Conservation (phyloP, 1,140 invertebrate genomes). For the Lasaia peninsularis region DNA sequence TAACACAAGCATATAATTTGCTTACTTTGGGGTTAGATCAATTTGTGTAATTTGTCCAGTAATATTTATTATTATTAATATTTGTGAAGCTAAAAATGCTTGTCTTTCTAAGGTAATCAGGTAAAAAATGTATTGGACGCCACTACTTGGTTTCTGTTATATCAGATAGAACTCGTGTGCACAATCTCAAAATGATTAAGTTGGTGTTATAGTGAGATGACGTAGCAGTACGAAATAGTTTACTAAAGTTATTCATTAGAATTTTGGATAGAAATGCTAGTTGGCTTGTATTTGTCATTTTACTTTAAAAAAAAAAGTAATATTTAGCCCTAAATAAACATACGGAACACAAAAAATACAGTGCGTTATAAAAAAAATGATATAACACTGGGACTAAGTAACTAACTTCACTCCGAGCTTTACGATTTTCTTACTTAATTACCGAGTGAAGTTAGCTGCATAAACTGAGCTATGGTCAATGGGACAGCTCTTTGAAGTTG, state of each 20-base stretch:
- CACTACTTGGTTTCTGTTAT: background rate
- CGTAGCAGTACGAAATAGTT: slow-evolving; percentile 8
- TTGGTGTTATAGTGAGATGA: background rate
- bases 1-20: too few species aligned
- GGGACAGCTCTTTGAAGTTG: too few species aligned
- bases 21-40: too few species aligned
- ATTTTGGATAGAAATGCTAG: slow-evolving; percentile 7
- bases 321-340: background rate
- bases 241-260: slow-evolving; percentile 3
- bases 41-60: too few species aligned
- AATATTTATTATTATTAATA: too few species aligned
- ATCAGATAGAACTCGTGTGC: slow-evolving; percentile 4
- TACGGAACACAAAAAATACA: background rate
- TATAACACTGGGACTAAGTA: too few species aligned
- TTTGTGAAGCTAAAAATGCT: too few species aligned
- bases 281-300: slow-evolving; percentile 7
- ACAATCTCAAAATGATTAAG: slow-evolving; percentile 7
- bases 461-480: background rate
- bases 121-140: too few species aligned
- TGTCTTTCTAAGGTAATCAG: too few species aligned
- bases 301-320: background rate
- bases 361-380: too few species aligned
- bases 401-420: too few species aligned
- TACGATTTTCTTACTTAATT: too few species aligned
- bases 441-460: background rate